A percentile compares a stretch with the other conserved stretches of the same genome.
Evolutionary conservation across 2,797 vertebrate species (phyloP).

Genomic region (Cossypha polioptera): DNA sequence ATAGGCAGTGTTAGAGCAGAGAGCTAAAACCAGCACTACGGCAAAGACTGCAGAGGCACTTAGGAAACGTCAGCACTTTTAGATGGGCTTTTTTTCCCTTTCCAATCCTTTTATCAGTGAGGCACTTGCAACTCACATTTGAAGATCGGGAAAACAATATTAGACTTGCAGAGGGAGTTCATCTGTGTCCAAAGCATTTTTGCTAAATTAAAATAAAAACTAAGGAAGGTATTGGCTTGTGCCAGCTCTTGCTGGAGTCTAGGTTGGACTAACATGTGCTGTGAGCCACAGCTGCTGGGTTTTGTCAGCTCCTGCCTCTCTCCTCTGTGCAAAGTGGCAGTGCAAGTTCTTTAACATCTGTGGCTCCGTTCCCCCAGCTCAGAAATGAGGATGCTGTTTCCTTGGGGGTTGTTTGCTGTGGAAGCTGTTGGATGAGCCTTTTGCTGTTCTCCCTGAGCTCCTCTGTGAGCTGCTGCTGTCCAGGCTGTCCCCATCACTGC

Average conservation of each 20-base stretch:
- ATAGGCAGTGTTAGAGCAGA: background rate
- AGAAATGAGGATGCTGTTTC: background rate
- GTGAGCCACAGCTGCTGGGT: background rate
- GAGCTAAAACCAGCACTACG: background rate
- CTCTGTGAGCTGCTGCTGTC: background rate
- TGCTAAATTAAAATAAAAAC: conserved; percentile 62
- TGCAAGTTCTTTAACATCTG: background rate
- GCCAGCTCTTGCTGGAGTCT: conserved; percentile 42
- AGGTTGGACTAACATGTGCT: background rate
- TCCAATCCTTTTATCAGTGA: conserved; percentile 66
- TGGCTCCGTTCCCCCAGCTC: background rate
- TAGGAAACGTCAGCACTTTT: background rate
- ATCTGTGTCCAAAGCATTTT: conserved; percentile 72
- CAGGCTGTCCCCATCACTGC: background rate
- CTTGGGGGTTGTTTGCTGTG: background rate
- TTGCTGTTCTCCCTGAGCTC: background rate
- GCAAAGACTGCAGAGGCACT: background rate
- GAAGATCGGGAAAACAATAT: conserved; percentile 65
- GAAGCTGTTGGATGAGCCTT: background rate
- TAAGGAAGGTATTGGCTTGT: background rate
- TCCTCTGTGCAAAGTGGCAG: background rate
- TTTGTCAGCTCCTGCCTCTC: background rate
- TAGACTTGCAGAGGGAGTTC: conserved; percentile 68
- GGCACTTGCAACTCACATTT: conserved; percentile 41
- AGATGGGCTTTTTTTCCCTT: background rate